Conservation (phyloP, 1,140 invertebrate genomes). For the Harlomillsia oculata region DNA sequence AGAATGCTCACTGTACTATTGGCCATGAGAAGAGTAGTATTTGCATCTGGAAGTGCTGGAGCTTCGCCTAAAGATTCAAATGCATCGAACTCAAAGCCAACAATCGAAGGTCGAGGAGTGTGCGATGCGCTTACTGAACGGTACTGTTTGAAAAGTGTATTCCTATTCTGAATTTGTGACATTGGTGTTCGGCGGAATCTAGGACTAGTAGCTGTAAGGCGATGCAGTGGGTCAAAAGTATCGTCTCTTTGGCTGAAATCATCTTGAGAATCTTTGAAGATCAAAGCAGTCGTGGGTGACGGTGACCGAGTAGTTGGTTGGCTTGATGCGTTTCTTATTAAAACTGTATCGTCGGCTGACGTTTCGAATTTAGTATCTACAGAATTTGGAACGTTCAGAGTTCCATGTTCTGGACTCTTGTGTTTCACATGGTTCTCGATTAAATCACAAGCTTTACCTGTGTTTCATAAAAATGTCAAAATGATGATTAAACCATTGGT, state of each 20-base stretch:
- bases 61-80: constrained; percentile 37
- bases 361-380: not conserved
- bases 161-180: too few relatives aligned
- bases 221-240: too few relatives aligned
- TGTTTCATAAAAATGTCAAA: not conserved
- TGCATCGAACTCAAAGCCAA: not conserved
- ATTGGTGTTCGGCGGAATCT: too few relatives aligned
- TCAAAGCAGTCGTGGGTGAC: not conserved
- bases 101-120: constrained; percentile 23
- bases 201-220: too few relatives aligned
- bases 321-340: constrained; percentile 10
- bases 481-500: not conserved
- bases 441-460: constrained; percentile 62
- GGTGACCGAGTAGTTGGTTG: constrained; percentile 26
- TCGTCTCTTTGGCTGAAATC: too few relatives aligned
- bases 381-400: not conserved
- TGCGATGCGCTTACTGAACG: constrained; percentile 20
- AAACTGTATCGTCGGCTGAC: not conserved
- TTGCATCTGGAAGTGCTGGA: constrained; percentile 33
- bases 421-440: constrained; percentile 52
- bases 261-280: too few relatives aligned
- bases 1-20: constrained; percentile 73
- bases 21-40: constrained; percentile 67
- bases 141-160: constrained; percentile 5
- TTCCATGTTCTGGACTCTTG: not conserved